Base-by-base conservation (phyloP, 2,888 invertebrate genomes). In the Coelinius sp. region DNA sequence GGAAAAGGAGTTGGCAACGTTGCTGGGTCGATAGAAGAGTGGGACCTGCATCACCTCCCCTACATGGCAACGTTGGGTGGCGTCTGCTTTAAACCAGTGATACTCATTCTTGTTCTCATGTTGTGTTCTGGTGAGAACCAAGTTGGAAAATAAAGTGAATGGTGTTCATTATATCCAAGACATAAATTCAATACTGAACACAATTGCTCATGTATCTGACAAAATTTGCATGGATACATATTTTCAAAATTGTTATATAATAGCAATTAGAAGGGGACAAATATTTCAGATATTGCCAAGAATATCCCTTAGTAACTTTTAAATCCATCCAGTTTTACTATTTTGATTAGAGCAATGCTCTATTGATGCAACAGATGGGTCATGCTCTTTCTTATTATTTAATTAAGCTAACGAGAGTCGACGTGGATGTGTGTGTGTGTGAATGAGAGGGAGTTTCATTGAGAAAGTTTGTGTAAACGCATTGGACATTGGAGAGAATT, bases 1-100 rank as follows among this genome's bases (percentile, higher is more conserved):
- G 85, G 83, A 79, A 80, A 81, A 81, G 82, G 84, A 83, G 75
- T 78, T 76, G 87, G 86, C 87, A 87, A 86, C 87, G 80, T 75
- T 72, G 87, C 80, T 73, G 83, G 87, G 86, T 87, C 86, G 87
- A 87, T 87, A 87, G 85, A 80, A 82, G 85, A 84, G 84, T 84
- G 83, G 81, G 82, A 82, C 78, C 79, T 76, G 79, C 76, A 74
- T 49, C 20, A n/a, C 20, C 53, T 59, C 6, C 22, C 46, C 78
- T 77, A 75, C 69, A 63, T 78, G 87, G 87, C 87, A 86, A 86
- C 86, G 77, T 78, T 73, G 86, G 85, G 78, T 70, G 75, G 78
- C 78, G 83, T 83, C 84, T 83, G 83, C 83, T 83, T 82, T 79
- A 83, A 82, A 80, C 74, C 81, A 83, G 83, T 77, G 82, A 77